A percentile compares a stretch with the other conserved stretches of the same genome.
phyloP scores from a whole-genome alignment of 2,888 invertebrate species.

The Andrena praecox region DNA sequence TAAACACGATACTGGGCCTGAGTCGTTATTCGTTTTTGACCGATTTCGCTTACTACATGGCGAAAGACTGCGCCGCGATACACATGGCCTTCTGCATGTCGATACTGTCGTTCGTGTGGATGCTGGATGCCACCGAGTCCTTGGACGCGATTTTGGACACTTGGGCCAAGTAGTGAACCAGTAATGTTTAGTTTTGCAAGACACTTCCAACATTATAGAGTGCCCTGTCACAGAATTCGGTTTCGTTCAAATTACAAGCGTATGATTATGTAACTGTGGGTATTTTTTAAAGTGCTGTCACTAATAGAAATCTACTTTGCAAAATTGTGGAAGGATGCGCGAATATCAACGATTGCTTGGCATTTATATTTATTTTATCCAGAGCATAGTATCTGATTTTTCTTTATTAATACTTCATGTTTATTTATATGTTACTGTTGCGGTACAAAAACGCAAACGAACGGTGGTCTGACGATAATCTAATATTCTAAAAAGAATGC shows the following conservation, averaged over 20 bases:
- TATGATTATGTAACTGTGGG: too few relatives aligned
- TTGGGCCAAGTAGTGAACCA: conserved; percentile 78
- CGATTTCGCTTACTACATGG: conserved; percentile 77
- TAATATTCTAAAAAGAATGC: not conserved
- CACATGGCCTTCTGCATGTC: conserved; percentile 80
- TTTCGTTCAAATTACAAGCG: not conserved
- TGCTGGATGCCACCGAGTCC: conserved; percentile 83
- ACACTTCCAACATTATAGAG: conserved; percentile 34
- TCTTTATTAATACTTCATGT: not conserved
- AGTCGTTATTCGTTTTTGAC: conserved; percentile 71
- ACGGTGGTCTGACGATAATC: not conserved
- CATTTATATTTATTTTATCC: not conserved
- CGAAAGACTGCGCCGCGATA: conserved; percentile 73
- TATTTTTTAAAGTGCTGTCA: not conserved
- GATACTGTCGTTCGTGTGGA: conserved; percentile 82
- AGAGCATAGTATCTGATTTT: not conserved
- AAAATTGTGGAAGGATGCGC: not conserved
- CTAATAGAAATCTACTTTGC: not conserved
- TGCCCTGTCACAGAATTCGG: not conserved
- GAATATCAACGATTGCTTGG: too few relatives aligned
- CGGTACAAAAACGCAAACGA: not conserved
- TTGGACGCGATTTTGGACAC: conserved; percentile 80
- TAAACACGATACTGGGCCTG: conserved; percentile 74
- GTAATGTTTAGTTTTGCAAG: conserved; percentile 57
- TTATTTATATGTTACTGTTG: not conserved